Evolutionary conservation across 1,140 invertebrate species (phyloP).

Genomic region (Magallana angulata): DNA sequence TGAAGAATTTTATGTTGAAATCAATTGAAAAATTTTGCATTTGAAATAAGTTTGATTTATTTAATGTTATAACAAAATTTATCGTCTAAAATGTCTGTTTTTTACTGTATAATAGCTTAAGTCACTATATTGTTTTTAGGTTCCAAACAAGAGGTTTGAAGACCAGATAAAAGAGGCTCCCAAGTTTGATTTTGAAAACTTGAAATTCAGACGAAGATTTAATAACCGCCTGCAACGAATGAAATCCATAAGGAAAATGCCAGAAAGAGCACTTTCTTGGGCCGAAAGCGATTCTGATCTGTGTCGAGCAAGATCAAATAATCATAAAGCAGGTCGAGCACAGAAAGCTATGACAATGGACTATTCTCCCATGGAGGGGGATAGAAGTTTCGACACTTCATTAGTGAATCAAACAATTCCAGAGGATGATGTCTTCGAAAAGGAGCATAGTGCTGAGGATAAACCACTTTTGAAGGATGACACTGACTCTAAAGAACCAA

Average conservation of each 20-base stretch:
- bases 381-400: neutral
- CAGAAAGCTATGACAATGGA: conserved; percentile 39
- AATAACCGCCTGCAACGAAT: conserved; percentile 49
- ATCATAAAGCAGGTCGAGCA: neutral
- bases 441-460: conserved; percentile 13
- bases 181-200: conserved; percentile 19
- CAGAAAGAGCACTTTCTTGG: conserved; percentile 54
- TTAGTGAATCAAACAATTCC: neutral
- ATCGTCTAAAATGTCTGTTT: too few relatives aligned
- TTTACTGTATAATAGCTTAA: too few relatives aligned
- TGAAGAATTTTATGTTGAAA: too few relatives aligned
- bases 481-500: neutral
- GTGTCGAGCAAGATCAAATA: conserved; percentile 4
- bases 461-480: conserved; percentile 12
- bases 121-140: neutral
- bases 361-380: conserved; percentile 14
- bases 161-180: neutral
- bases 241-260: conserved; percentile 52
- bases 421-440: conserved; percentile 49
- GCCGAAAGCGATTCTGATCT: conserved; percentile 39
- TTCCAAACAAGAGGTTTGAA: neutral
- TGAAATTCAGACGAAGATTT: conserved; percentile 37
- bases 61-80: too few relatives aligned
- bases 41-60: too few relatives aligned
- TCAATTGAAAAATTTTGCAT: too few relatives aligned